phyloP scores from a whole-genome alignment of 2,113 vertebrate genomes.

The Regulus satrapa region DNA sequence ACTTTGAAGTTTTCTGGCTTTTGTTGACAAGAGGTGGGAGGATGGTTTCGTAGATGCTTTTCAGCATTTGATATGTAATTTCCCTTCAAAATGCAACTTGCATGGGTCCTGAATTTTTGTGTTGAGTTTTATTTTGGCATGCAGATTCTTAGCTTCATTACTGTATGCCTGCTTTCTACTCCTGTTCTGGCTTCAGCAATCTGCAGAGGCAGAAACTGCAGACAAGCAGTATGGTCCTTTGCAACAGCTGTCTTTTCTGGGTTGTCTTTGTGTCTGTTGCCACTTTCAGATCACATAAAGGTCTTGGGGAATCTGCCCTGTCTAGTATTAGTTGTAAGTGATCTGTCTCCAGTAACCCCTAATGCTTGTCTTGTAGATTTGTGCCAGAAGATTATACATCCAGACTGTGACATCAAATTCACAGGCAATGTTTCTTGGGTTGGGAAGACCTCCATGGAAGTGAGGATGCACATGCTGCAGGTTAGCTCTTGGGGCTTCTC shows the following conservation, averaged over 20 bases:
- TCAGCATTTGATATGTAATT: not conserved
- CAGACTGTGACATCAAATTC: slow-evolving; percentile 94
- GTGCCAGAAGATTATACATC: slow-evolving; percentile 83
- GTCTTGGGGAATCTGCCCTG: not conserved
- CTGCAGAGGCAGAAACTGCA: not conserved
- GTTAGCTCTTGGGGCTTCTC: slow-evolving; percentile 56
- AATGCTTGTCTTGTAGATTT: slow-evolving; percentile 75
- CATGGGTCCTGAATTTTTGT: not conserved
- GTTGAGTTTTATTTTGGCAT: not conserved
- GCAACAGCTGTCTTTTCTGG: not conserved
- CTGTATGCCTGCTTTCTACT: not conserved
- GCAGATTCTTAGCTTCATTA: not conserved
- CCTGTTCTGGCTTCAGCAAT: not conserved
- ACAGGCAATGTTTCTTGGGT: slow-evolving; percentile 94
- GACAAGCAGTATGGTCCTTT: not conserved
- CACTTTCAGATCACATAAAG: not conserved
- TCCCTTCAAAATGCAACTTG: not conserved
- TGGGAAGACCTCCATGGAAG: slow-evolving; percentile 94
- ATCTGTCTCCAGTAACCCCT: not conserved
- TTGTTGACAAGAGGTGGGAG: not conserved
- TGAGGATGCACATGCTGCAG: slow-evolving; percentile 96
- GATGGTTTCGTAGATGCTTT: not conserved
- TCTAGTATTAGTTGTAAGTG: not conserved
- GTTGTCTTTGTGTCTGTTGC: not conserved
- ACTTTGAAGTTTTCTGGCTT: not conserved